Conservation (phyloP, 53 echinoderm and acorn worm genomes). For the Stichopus horrens region DNA sequence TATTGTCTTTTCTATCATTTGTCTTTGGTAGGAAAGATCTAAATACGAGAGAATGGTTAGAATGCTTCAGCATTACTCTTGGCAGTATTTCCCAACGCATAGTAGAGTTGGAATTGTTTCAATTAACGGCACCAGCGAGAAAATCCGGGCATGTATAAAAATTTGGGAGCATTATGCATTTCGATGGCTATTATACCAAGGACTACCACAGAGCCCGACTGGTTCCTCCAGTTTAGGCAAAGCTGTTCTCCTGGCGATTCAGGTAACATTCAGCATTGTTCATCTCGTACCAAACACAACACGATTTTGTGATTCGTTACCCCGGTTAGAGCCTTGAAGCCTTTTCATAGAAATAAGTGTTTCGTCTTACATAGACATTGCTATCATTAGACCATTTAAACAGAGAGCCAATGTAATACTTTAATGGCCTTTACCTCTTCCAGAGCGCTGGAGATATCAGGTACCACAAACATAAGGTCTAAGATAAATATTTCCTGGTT, state of each 20-base stretch:
- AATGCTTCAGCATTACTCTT: not conserved
- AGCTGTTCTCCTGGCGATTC: not conserved
- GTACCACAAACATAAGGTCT: too few species aligned
- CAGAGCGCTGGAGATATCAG: too few species aligned
- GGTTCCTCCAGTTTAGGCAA: conserved; percentile 5
- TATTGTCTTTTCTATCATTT: not conserved
- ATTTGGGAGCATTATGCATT: conserved; percentile 8
- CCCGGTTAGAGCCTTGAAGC: too few species aligned
- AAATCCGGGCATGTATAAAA: conserved; percentile 3
- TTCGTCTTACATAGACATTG: too few species aligned
- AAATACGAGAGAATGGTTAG: conserved; percentile 11
- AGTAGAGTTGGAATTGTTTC: conserved; percentile 16
- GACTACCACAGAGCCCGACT: not conserved
- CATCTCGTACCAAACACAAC: too few species aligned
- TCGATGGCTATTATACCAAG: not conserved
- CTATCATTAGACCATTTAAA: too few species aligned
- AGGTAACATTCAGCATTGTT: not conserved
- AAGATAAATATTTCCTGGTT: too few species aligned
- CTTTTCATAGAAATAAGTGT: too few species aligned
- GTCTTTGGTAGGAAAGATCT: not conserved
- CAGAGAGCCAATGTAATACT: too few species aligned
- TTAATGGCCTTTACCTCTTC: too few species aligned
- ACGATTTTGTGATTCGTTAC: too few species aligned
- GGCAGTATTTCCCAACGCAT: conserved; percentile 2
- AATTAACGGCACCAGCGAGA: not conserved